A percentile compares a stretch with the other conserved stretches of the same genome.
Conservation (phyloP, 2,113 vertebrate genomes). For the Antechinus flavipes region DNA sequence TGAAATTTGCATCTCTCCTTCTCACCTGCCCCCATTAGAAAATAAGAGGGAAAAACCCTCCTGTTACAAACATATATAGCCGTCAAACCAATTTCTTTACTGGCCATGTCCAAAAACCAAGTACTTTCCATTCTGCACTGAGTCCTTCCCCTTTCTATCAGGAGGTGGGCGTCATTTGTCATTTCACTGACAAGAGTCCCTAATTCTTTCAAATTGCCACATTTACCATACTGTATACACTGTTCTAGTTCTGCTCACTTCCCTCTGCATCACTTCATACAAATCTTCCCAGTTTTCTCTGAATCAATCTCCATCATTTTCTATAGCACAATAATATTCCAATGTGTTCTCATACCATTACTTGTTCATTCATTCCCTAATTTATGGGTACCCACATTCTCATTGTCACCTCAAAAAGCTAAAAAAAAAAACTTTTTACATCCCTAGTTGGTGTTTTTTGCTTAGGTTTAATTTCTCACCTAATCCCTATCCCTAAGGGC, state of each 20-base stretch:
- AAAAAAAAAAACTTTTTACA: not conserved
- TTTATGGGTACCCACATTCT: not conserved
- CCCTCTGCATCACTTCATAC: not conserved
- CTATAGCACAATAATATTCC: not conserved
- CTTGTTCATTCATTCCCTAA: not conserved
- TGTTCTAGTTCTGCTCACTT: not conserved
- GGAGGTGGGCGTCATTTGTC: not conserved
- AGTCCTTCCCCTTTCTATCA: not conserved
- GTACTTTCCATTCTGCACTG: not conserved
- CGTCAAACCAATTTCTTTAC: not conserved
- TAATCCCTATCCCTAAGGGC: not conserved
- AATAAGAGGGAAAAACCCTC: not conserved
- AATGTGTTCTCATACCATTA: not conserved
- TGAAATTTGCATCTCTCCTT: not conserved
- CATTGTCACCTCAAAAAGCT: not conserved
- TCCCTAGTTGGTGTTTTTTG: not conserved
- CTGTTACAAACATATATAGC: not conserved
- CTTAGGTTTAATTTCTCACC: not conserved
- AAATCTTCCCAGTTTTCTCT: not conserved
- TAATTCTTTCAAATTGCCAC: not conserved
- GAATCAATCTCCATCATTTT: not conserved
- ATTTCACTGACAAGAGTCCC: not conserved
- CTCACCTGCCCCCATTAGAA: not conserved
- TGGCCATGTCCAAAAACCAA: not conserved
- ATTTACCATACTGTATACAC: not conserved